Base-by-base conservation (phyloP, 2,797 vertebrate genomes). In the Halcyon leucocephala region DNA sequence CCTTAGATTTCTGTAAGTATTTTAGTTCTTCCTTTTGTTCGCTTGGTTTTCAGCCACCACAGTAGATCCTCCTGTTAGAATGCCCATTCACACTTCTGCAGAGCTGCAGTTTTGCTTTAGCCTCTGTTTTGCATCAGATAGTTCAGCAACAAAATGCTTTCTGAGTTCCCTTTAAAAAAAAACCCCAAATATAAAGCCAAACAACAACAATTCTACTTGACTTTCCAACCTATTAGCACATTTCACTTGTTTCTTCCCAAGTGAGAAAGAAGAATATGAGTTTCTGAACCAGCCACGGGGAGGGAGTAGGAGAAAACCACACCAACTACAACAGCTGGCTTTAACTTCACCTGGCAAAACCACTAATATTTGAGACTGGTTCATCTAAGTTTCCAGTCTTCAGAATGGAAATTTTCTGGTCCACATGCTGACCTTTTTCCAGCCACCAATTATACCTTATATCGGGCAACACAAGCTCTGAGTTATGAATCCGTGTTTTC, bases 41-140 rank as follows among this genome's bases (percentile, higher is more conserved):
- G 15, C 52, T 86, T 88, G 60, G n/a, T 88, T 94, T 82, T 74
- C 82, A 88, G 51, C 57, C 52, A 74, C 46, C 19, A 35, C 16
- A 20, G 55, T 13, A 65, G 37, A 69, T 57, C 61, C 72, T 93
- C 44, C 31, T 85, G n/a, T 49, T 87, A 29, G 52, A 87, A n/a
- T 0, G 4, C 48, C 44, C 61, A 46, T 61, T 88, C 86, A 81
- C 54, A 29, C 60, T 65, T 64, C 2, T 5, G 57, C 70, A 57
- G 11, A 69, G 29, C 74, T 80, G 64, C 39, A 55, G n/a, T 67
- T 80, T 82, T 54, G 26, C 71, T 39, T 86, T 73, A 72, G 52
- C 37, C 57, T 64, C 55, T 76, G 35, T 69, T 93, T 83, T 81
- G 39, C 57, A 54, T 69, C 21, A 39, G 17, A 54, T 5, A 76